A percentile compares a stretch with the other conserved stretches of the same genome.
Evolutionary conservation across 2,888 invertebrate species (phyloP).

Genomic region (Leptura quadrifasciata): DNA sequence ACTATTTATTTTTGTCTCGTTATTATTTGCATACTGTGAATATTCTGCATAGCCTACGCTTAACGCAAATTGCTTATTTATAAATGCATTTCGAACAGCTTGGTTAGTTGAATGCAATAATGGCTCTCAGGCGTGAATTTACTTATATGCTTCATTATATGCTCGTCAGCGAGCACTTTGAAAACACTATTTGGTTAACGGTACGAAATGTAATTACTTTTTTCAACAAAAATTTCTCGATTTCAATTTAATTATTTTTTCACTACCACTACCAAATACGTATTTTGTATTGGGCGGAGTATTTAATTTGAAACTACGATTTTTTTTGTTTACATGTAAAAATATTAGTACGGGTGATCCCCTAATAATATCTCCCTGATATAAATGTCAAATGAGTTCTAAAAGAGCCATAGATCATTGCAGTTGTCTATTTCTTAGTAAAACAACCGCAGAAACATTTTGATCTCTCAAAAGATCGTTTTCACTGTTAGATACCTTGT

Average conservation of each 20-base stretch:
- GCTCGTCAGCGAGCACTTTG: neutral
- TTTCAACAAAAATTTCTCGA: neutral
- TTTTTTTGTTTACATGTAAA: too few species aligned
- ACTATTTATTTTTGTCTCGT: neutral
- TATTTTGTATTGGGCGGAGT: neutral
- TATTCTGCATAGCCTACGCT: neutral
- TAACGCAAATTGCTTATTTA: slow-evolving; percentile 7
- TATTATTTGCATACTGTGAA: neutral
- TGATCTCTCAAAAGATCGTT: too few species aligned
- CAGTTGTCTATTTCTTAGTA: too few species aligned
- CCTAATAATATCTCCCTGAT: too few species aligned
- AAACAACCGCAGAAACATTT: too few species aligned
- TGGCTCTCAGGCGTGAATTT: neutral
- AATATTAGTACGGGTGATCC: too few species aligned
- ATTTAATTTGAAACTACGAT: neutral
- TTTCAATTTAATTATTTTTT: neutral
- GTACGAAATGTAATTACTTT: neutral
- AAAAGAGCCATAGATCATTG: too few species aligned
- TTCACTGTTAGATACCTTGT: too few species aligned
- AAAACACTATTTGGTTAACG: neutral
- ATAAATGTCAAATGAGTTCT: too few species aligned
- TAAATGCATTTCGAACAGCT: neutral
- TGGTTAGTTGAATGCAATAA: neutral
- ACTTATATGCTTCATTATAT: slow-evolving; percentile 2
- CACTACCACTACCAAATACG: neutral